These are phyloP conservation scores for Lasioglossum figueresi DNA, from an alignment of 2,888 invertebrate species.

Conservation along the genomic window DNA sequence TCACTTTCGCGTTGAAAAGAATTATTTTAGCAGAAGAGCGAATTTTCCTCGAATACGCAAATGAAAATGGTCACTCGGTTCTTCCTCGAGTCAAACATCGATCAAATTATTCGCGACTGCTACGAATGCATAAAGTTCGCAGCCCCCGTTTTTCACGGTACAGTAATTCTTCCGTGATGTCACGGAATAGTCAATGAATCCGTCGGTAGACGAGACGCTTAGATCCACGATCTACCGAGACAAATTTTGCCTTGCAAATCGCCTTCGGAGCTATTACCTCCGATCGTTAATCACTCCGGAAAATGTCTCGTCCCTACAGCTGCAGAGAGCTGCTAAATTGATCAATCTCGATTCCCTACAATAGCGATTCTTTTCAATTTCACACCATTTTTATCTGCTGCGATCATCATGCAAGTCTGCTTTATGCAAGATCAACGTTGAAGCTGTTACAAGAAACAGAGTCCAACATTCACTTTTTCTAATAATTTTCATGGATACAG, in stretches of 20 bases:
- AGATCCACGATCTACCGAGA: conserved; percentile 2
- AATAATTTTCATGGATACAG: not conserved
- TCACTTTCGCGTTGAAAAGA: not conserved
- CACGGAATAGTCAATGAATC: not conserved
- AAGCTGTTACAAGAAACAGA: not conserved
- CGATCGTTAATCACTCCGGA: conserved; percentile 1
- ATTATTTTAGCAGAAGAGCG: not conserved
- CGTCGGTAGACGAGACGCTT: conserved; percentile 4
- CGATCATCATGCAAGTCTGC: not conserved
- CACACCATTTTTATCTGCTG: not conserved
- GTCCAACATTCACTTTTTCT: not conserved
- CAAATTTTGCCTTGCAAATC: not conserved
- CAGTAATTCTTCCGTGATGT: conserved; percentile 8
- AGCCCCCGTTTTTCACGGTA: not conserved
- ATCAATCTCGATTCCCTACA: not conserved
- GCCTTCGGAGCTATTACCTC: not conserved
- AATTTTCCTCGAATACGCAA: not conserved
- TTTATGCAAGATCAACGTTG: not conserved
- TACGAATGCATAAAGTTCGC: not conserved
- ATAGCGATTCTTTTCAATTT: not conserved
- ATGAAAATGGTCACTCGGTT: not conserved
- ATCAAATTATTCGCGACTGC: not conserved
- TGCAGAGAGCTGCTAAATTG: not conserved
- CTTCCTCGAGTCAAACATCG: not conserved
- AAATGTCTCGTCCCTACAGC: not conserved